phyloP scores from a whole-genome alignment of 2,113 vertebrate genomes.

The Sigmodon hispidus region DNA sequence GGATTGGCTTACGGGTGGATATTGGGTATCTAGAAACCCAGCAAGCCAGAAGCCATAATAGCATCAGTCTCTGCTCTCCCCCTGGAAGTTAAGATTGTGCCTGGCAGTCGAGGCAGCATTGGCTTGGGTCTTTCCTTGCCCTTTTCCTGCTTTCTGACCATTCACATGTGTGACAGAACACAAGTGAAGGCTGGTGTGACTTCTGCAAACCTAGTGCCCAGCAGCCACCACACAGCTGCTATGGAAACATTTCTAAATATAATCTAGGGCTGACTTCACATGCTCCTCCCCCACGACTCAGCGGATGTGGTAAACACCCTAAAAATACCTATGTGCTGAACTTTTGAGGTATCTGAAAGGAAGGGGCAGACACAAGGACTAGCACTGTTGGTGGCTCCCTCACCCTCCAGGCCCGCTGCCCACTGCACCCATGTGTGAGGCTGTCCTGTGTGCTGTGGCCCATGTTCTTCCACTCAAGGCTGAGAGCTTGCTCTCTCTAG shows the following conservation, averaged over 20 bases:
- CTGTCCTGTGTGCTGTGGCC: background rate
- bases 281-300: constrained; percentile 16
- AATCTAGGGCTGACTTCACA: constrained; percentile 14
- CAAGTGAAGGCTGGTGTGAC: background rate
- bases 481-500: constrained; percentile 43
- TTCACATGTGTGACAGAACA: rapidly evolving
- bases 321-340: constrained; percentile 69
- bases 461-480: background rate
- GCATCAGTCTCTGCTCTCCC: background rate
- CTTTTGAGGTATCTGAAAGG: background rate
- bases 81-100: background rate
- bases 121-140: background rate
- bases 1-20: constrained; percentile 43
- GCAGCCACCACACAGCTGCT: constrained; percentile 50
- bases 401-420: background rate
- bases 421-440: background rate
- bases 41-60: background rate
- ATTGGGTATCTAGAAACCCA: constrained; percentile 58
- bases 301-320: constrained; percentile 66
- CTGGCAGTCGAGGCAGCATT: background rate
- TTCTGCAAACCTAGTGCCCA: background rate
- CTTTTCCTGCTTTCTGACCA: background rate
- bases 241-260: constrained; percentile 66
- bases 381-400: background rate
- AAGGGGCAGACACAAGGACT: background rate